A percentile compares a stretch with the other conserved stretches of the same genome.
phyloP scores from a whole-genome alignment of 2,113 vertebrate genomes.

The Zosterops hypoxanthus region DNA sequence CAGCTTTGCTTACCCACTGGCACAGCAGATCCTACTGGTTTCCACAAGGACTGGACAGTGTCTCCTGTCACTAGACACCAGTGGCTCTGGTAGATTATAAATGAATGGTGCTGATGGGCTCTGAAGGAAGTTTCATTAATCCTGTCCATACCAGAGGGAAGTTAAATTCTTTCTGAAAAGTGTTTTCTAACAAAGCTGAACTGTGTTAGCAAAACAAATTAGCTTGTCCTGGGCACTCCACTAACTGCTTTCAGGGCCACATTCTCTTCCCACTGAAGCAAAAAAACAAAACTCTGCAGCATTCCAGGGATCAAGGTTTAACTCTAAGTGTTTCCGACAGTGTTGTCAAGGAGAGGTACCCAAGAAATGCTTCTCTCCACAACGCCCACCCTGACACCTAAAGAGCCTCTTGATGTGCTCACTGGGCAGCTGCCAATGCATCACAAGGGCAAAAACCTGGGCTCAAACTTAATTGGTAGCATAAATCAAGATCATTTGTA shows the following conservation, averaged over 20 bases:
- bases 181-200: conserved; percentile 1
- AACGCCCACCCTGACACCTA: background rate
- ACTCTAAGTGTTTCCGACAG: background rate
- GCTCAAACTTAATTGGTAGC: background rate
- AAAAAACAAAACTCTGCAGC: background rate
- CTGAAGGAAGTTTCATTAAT: conserved; percentile 39
- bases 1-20: background rate
- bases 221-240: background rate
- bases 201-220: conserved; percentile 49
- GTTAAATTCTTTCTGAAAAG: conserved; percentile 41
- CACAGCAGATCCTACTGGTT: background rate
- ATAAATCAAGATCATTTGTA: background rate
- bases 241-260: background rate
- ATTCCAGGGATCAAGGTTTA: background rate
- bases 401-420: background rate
- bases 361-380: background rate
- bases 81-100: background rate
- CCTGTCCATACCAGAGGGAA: background rate
- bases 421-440: background rate
- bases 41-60: background rate
- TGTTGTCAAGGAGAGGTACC: background rate
- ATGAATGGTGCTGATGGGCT: background rate
- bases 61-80: background rate
- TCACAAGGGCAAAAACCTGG: background rate
- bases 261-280: background rate